These are phyloP conservation scores for Rallus limicola DNA, from an alignment of 2,113 vertebrate genomes.

Conservation along the genomic window DNA sequence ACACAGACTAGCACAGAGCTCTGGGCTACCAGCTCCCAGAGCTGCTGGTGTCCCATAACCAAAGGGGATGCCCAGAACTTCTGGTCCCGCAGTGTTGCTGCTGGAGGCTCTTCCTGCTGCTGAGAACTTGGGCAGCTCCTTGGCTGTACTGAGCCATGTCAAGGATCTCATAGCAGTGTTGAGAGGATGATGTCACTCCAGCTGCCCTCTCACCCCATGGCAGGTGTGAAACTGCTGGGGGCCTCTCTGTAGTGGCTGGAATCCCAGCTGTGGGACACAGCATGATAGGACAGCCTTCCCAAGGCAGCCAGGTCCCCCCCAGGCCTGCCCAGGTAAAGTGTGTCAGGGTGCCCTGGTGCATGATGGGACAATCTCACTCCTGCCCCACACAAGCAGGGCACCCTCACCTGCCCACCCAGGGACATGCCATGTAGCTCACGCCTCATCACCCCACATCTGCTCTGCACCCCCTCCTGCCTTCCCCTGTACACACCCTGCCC, in stretches of 20 bases:
- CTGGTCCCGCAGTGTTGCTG: neutral
- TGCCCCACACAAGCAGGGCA: neutral
- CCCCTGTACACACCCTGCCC: rapidly evolving
- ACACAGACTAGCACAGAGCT: neutral
- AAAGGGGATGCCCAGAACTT: neutral
- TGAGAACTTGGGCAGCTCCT: neutral
- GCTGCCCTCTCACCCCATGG: neutral
- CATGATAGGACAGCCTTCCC: neutral
- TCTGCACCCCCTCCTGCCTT: neutral
- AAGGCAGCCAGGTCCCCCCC: neutral
- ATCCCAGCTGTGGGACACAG: neutral
- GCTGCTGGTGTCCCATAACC: neutral
- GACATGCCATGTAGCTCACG: rapidly evolving
- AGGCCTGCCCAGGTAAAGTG: neutral
- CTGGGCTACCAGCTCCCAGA: neutral
- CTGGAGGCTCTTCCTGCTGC: neutral
- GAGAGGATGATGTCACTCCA: neutral
- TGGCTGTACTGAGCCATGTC: neutral
- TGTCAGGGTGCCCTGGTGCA: neutral
- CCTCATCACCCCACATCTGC: rapidly evolving
- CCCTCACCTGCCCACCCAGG: neutral
- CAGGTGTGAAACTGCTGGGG: neutral
- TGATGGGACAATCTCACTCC: neutral
- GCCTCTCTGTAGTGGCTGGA: neutral
- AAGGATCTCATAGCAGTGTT: neutral